phyloP scores from a whole-genome alignment of 2,888 invertebrate genomes.

The Amphipyra tragopoginis region DNA sequence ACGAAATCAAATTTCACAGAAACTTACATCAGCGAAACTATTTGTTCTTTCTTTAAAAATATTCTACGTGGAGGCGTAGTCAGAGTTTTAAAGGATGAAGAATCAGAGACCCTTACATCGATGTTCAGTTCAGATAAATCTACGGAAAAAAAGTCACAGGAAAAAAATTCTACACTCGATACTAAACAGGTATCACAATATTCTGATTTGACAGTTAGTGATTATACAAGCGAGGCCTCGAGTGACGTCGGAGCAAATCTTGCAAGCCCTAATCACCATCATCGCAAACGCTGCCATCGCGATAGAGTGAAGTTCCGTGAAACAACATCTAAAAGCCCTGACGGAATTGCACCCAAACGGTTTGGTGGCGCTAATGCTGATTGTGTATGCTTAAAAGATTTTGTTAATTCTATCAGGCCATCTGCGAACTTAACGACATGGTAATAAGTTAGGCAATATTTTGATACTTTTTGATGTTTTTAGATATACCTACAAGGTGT shows the following conservation, averaged over 20 bases:
- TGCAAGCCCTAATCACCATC: background rate
- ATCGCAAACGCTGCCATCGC: constrained; percentile 33
- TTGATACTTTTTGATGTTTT: no score
- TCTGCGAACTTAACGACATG: constrained; percentile 46
- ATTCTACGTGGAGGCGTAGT: constrained; percentile 60
- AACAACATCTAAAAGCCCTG: background rate
- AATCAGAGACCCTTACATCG: constrained; percentile 64
- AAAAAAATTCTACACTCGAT: constrained; percentile 64
- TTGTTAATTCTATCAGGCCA: constrained; percentile 76
- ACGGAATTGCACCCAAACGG: constrained; percentile 1
- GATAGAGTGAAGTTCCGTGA: constrained; percentile 57
- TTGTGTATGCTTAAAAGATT: constrained; percentile 72
- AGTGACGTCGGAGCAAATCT: constrained; percentile 23
- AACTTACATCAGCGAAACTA: constrained; percentile 49
- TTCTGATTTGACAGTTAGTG: constrained; percentile 52
- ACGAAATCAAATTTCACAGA: constrained; percentile 25
- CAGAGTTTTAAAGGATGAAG: constrained; percentile 75
- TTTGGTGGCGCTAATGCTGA: constrained; percentile 17
- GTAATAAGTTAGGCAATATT: no score
- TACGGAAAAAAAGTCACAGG: constrained; percentile 56
- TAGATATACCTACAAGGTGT: no score
- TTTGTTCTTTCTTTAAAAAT: constrained; percentile 70
- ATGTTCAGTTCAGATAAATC: constrained; percentile 67
- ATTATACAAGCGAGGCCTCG: constrained; percentile 45
- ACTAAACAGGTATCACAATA: constrained; percentile 39